Conservation (phyloP, 1,140 invertebrate genomes). For the Monomorium pharaonis region DNA sequence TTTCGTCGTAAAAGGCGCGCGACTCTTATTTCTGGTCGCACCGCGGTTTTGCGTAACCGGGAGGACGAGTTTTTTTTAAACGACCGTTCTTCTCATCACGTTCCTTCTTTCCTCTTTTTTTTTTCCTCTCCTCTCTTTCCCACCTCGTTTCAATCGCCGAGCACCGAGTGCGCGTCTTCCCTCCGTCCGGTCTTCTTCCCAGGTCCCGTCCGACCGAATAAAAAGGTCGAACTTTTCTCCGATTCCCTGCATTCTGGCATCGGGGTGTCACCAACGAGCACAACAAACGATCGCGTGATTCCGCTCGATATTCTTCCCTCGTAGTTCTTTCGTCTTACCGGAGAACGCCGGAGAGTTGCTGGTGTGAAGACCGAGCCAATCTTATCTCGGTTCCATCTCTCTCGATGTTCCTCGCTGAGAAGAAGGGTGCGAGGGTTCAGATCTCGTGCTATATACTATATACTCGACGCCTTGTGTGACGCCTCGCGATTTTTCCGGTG, state of each 20-base stretch:
- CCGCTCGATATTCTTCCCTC: background rate
- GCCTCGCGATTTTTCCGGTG: background rate
- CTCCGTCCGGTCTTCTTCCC: background rate
- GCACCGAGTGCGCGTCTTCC: slow-evolving; percentile 1
- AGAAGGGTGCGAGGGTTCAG: background rate
- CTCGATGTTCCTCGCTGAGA: too few species aligned
- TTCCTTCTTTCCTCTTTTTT: background rate
- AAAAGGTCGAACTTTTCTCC: slow-evolving; percentile 28
- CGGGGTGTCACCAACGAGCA: background rate
- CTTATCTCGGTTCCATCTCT: too few species aligned
- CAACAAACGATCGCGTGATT: background rate
- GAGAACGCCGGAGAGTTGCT: too few species aligned
- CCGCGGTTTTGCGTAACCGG: slow-evolving; percentile 72
- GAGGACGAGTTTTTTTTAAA: slow-evolving; percentile 76
- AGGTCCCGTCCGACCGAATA: slow-evolving; percentile 1
- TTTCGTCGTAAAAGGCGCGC: slow-evolving; percentile 32
- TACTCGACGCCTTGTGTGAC: background rate
- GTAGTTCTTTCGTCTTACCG: too few species aligned
- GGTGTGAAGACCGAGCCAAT: too few species aligned
- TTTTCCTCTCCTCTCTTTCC: background rate
- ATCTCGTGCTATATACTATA: too few species aligned
- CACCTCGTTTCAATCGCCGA: slow-evolving; percentile 23
- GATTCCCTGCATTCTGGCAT: slow-evolving; percentile 20
- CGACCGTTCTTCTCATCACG: slow-evolving; percentile 15
- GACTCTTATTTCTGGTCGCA: slow-evolving; percentile 35